These are phyloP conservation scores for Echiichthys vipera DNA, from an alignment of 2,797 vertebrate species.

Conservation along the genomic window DNA sequence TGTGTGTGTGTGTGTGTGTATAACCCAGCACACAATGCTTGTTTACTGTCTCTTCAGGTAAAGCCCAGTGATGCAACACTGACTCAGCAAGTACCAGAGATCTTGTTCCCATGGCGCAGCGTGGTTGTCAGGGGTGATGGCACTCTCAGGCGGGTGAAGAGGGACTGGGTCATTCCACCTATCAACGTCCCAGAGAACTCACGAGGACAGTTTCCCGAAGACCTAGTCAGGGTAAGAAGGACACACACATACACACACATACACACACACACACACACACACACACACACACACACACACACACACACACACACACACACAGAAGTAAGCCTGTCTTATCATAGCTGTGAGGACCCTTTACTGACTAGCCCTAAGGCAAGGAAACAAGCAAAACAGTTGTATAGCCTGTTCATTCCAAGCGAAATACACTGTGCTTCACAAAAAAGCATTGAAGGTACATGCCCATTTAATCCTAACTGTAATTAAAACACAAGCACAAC, in stretches of 20 bases:
- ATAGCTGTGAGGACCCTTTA: background rate
- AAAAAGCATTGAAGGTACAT: conserved; percentile 1
- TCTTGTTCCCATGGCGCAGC: conserved; percentile 90
- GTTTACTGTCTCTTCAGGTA: conserved; percentile 71
- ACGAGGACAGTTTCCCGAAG: conserved; percentile 95
- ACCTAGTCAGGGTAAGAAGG: conserved; percentile 93
- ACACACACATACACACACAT: conserved; percentile 17
- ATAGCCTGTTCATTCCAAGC: background rate
- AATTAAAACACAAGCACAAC: background rate
- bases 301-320: conserved; percentile 4
- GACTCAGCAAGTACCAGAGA: conserved; percentile 87
- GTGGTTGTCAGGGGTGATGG: conserved; percentile 80
- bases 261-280: conserved; percentile 15
- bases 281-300: conserved; percentile 5
- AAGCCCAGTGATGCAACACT: conserved; percentile 56
- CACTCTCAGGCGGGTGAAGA: conserved; percentile 92
- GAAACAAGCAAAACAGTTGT: background rate
- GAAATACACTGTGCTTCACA: background rate
- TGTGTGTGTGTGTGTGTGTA: conserved; percentile 2
- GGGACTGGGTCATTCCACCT: conserved; percentile 99
- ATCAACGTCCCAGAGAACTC: conserved; percentile 98
- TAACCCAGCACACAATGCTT: conserved; percentile 25
- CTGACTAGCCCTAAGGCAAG: background rate
- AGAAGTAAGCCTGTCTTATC: background rate
- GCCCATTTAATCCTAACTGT: background rate